A percentile compares a stretch with the other conserved stretches of the same genome.
phyloP scores from a whole-genome alignment of 2,888 invertebrate genomes.

The Drosophila mimica region DNA sequence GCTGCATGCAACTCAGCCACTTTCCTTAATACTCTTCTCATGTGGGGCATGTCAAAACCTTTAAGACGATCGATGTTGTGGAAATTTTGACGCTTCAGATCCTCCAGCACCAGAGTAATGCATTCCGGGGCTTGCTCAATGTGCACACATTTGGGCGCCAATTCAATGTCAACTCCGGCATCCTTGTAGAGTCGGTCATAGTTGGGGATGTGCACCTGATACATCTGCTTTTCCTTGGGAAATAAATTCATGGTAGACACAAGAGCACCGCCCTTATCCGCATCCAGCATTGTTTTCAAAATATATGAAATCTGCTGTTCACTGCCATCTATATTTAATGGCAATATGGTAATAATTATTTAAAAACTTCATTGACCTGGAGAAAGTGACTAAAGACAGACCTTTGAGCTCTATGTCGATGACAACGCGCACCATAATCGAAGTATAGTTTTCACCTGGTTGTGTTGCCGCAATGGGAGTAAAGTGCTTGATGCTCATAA shows the following conservation, averaged over 20 bases:
- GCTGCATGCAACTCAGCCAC: constrained; percentile 82
- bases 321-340: constrained; percentile 49
- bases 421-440: constrained; percentile 78
- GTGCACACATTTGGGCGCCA: constrained; percentile 73
- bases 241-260: constrained; percentile 71
- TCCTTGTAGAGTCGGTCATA: constrained; percentile 72
- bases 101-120: constrained; percentile 76
- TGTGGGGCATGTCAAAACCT: constrained; percentile 77
- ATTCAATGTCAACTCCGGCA: constrained; percentile 64
- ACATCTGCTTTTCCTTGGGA: constrained; percentile 80
- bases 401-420: constrained; percentile 75
- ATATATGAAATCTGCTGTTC: constrained; percentile 72
- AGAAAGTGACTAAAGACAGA: constrained; percentile 23
- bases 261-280: constrained; percentile 44
- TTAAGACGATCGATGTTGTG: constrained; percentile 73
- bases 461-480: constrained; percentile 73
- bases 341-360: neutral
- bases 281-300: constrained; percentile 72
- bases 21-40: constrained; percentile 66
- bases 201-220: constrained; percentile 67
- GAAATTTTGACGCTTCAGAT: constrained; percentile 66
- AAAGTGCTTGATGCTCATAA: constrained; percentile 59
- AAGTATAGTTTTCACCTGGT: constrained; percentile 82
- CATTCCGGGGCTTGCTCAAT: constrained; percentile 62
- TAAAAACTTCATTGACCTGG: rapidly evolving